A percentile compares a stretch with the other conserved stretches of the same genome.
Conservation (phyloP, 2,888 invertebrate species). For the Selenia dentaria region DNA sequence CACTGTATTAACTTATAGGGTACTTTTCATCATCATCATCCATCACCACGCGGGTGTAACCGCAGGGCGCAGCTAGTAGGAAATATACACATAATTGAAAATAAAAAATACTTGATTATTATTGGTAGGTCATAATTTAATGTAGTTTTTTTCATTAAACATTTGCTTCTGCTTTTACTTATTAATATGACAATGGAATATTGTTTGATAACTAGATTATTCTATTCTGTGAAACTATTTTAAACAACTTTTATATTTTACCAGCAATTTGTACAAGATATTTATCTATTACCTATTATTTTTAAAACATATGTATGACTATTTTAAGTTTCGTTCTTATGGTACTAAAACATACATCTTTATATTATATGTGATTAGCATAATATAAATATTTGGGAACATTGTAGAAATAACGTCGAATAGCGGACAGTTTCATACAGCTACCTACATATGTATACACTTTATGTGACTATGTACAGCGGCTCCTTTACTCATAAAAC, state of each 20-base stretch:
- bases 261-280: constrained; percentile 73
- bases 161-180: constrained; percentile 81
- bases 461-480: constrained; percentile 18
- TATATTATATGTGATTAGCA: constrained; percentile 33
- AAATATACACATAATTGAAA: no score
- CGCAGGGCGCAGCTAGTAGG: no score
- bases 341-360: constrained; percentile 54
- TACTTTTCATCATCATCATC: no score
- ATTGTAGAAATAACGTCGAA: constrained; percentile 34
- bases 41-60: no score
- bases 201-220: constrained; percentile 82
- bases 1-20: no score
- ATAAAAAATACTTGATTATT: constrained; percentile 65
- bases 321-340: constrained; percentile 44
- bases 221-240: constrained; percentile 80
- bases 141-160: constrained; percentile 81
- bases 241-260: constrained; percentile 84
- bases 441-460: constrained; percentile 18
- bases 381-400: constrained; percentile 24
- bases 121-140: constrained; percentile 85
- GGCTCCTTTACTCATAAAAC: constrained; percentile 30
- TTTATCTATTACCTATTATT: constrained; percentile 56
- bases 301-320: constrained; percentile 49
- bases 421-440: constrained; percentile 32
- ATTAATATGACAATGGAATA: constrained; percentile 85